These are phyloP conservation scores for Mustela lutreola DNA, from an alignment of 2,113 vertebrate genomes.

Conservation along the genomic window DNA sequence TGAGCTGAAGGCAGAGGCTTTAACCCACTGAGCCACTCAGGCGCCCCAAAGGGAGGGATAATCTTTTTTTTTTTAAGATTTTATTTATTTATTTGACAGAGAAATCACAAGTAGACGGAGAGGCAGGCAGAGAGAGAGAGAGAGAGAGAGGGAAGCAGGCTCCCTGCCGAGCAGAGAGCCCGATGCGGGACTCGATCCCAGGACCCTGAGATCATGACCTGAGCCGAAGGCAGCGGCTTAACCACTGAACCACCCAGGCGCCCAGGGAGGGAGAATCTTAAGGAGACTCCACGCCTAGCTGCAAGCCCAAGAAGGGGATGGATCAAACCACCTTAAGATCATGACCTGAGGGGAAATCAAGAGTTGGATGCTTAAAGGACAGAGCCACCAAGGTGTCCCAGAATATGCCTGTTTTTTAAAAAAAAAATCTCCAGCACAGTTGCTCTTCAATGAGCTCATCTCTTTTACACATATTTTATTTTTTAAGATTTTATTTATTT, in stretches of 20 bases:
- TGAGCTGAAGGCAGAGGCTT: no score
- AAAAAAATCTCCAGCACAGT: background rate
- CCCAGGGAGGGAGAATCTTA: background rate
- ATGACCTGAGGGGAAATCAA: background rate
- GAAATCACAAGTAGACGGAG: no score
- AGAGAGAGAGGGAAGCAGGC: no score
- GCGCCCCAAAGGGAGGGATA: background rate
- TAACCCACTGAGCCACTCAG: no score
- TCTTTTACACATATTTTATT: background rate
- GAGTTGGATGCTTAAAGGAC: background rate
- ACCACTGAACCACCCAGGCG: no score
- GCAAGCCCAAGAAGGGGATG: background rate
- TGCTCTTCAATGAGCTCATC: constrained; percentile 15
- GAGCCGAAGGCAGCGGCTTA: no score
- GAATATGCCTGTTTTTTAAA: background rate
- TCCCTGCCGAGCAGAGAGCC: no score
- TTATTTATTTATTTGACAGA: no score
- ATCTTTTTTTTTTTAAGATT: background rate
- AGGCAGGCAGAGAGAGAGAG: no score
- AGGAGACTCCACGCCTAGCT: background rate
- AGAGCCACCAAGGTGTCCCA: background rate
- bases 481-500: no score
- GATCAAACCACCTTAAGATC: background rate
- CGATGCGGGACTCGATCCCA: no score
- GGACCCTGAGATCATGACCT: no score